Base-by-base conservation (phyloP, 2,888 invertebrate species). In the Hypercompe scribonia region DNA sequence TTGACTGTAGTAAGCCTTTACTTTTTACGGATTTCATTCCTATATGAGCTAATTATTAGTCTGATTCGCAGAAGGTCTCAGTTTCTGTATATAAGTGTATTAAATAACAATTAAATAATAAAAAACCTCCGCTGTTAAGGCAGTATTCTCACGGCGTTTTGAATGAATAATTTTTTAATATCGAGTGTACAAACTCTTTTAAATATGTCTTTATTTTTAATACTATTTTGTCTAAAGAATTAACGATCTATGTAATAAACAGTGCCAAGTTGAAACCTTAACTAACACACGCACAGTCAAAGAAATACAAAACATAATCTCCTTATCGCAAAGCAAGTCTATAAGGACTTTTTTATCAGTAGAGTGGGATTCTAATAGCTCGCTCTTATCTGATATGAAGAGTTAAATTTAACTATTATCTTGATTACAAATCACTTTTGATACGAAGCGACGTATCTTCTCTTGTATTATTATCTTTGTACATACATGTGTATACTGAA, bases 321-420 rank as follows among this genome's bases (percentile, higher is more conserved):
- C 74, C 75, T 77, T 87, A 90, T 90, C 89, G 74, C 78, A 76
- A 81, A 80, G 74, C 79, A 78, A 90, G 88, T 87, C 88, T 90
- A 90, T 91, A 90, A 89, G 89, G 83, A 83, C 80, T 81, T 86
- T 83, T 82, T 89, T 91, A 91, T 91, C 91, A 85, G 84, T 73
- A 73, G 75, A 88, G 84, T 86, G 85, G 79, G 84, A 84, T 85
- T 86, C 78, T 89, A 88, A 88, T 89, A 86, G 82, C 76, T 74
- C 84, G 84, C 76, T 71, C 84, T 90, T 90, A 91, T 92, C 91
- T 77, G 90, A 88, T 90, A 89, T 70, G 74, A 72, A 36, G 78
- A 85, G 83, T 86, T 86, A 79, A 86, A 86, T 88, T 90, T 84
- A 83, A 84, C 86, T 86, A 81, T 79, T 83, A 83, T 82, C 79